These are phyloP conservation scores for Leptobrachium leishanense DNA, from an alignment of 2,113 vertebrate species.

Conservation along the genomic window DNA sequence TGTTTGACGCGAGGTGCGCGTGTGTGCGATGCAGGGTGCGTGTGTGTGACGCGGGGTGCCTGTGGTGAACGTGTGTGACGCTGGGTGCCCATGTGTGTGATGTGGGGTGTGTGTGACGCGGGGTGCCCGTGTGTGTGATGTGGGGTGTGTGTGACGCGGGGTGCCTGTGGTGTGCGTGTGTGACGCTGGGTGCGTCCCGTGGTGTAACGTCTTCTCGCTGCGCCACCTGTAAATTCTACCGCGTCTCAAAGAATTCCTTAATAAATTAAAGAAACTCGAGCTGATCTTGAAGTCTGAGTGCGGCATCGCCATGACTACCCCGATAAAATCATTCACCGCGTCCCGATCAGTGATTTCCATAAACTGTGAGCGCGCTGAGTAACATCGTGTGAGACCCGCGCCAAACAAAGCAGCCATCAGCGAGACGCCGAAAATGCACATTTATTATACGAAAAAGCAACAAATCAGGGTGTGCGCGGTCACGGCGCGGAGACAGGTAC, in stretches of 20 bases:
- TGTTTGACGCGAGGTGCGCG: too few relatives aligned
- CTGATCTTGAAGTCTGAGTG: conserved; percentile 27
- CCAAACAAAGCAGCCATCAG: not conserved
- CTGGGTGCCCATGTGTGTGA: too few relatives aligned
- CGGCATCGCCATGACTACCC: conserved; percentile 31
- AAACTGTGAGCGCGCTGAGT: conserved; percentile 30
- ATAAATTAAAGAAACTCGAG: too few relatives aligned
- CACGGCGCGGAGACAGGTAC: not conserved
- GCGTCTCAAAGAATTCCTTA: not conserved
- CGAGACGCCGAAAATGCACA: not conserved
- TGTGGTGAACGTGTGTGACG: too few relatives aligned
- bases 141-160: too few relatives aligned
- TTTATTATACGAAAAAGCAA: conserved; percentile 8
- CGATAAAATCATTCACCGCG: conserved; percentile 11
- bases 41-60: too few relatives aligned
- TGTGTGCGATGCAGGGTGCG: too few relatives aligned
- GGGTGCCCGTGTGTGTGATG: too few relatives aligned
- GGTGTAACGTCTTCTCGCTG: too few relatives aligned
- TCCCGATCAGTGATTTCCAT: conserved; percentile 40
- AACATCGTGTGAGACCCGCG: conserved; percentile 4
- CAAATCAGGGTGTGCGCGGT: not conserved
- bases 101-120: too few relatives aligned
- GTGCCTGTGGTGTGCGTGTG: too few relatives aligned
- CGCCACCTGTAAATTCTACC: not conserved
- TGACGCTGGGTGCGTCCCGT: too few relatives aligned